Conservation (phyloP, 1,140 invertebrate genomes). For the Sycophaga agraensis region DNA sequence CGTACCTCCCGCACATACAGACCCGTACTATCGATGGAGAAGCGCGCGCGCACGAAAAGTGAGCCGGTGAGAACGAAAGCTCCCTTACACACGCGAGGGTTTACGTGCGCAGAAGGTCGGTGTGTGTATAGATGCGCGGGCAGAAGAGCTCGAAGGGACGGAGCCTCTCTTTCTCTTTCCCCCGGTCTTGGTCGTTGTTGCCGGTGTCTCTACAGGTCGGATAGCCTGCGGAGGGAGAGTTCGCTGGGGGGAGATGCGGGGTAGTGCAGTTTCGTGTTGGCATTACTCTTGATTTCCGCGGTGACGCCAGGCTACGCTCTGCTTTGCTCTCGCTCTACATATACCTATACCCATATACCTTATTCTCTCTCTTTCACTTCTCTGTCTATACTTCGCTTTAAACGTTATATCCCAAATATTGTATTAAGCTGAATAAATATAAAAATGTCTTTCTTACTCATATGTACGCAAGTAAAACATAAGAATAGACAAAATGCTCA, state of each 20-base stretch:
- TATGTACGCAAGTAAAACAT: no score
- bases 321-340: conserved; percentile 29
- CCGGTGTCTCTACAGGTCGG: not conserved
- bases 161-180: not conserved
- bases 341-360: not conserved
- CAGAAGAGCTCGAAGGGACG: not conserved
- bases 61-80: conserved; percentile 33
- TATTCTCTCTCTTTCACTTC: conserved; percentile 19
- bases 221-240: not conserved
- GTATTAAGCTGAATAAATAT: no score
- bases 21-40: no score
- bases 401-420: no score
- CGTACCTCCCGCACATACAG: no score
- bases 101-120: no score
- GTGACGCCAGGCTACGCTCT: conserved; percentile 50
- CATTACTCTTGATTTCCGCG: conserved; percentile 60
- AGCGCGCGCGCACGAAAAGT: not conserved
- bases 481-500: no score
- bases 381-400: conserved; percentile 21
- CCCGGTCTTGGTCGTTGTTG: not conserved
- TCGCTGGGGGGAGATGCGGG: conserved; percentile 43
- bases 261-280: conserved; percentile 60
- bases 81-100: no score
- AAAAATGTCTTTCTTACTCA: no score
- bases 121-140: conserved; percentile 17